Conservation (phyloP, 2,797 vertebrate species). For the Discoglossus pictus region DNA sequence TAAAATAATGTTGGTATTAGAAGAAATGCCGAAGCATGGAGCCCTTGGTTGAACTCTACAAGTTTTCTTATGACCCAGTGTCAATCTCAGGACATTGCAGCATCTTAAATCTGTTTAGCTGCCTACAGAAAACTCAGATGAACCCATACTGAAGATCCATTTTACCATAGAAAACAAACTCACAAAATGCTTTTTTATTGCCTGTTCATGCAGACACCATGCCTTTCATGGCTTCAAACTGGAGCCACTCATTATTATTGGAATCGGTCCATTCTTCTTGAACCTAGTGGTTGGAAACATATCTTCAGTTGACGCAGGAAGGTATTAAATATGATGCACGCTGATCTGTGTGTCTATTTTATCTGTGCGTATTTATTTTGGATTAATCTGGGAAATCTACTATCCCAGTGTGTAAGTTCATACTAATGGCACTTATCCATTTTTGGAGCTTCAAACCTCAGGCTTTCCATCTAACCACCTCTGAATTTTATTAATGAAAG, state of each 20-base stretch:
- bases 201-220: not conserved
- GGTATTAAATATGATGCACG: constrained; percentile 27
- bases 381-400: constrained; percentile 9
- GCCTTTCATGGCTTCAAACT: constrained; percentile 1
- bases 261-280: constrained; percentile 20
- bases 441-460: constrained; percentile 16
- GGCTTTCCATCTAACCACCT: constrained; percentile 23
- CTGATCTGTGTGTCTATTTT: constrained; percentile 40
- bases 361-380: constrained; percentile 37
- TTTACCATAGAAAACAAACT: not conserved
- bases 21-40: not conserved
- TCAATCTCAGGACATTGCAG: not conserved
- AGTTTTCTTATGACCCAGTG: constrained; percentile 9
- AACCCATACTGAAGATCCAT: not conserved
- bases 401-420: constrained; percentile 16
- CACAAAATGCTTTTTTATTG: not conserved
- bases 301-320: constrained; percentile 34
- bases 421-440: not conserved
- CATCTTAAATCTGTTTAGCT: constrained; percentile 7
- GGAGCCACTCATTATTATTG: constrained; percentile 33
- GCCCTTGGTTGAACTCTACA: constrained; percentile 12
- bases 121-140: not conserved
- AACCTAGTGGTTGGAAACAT: constrained; percentile 34
- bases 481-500: constrained; percentile 7
- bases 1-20: too few species aligned